These are phyloP conservation scores for Geodia barretti DNA, from an alignment of 37 sponge, comb jelly and placozoan genomes.

Conservation along the genomic window DNA sequence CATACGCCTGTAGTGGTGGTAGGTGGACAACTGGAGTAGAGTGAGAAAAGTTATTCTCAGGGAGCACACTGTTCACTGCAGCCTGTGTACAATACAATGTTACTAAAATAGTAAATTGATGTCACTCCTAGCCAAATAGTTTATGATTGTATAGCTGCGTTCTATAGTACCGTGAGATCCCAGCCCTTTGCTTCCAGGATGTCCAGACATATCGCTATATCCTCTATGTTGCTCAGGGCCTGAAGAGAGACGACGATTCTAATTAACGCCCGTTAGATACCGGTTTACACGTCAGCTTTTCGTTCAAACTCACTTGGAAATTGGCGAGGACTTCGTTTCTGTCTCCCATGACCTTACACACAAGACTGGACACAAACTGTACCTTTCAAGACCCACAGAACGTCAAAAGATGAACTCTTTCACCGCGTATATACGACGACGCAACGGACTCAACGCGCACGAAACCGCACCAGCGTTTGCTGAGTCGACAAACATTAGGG, in stretches of 20 bases:
- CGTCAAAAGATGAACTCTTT: neutral
- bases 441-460: neutral
- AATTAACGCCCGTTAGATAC: constrained; percentile 1
- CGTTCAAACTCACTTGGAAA: constrained; percentile 52
- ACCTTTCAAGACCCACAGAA: neutral
- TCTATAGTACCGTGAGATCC: constrained; percentile 78
- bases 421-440: too few relatives aligned
- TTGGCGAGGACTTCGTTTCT: constrained; percentile 58
- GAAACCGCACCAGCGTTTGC: neutral
- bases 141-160: too few relatives aligned
- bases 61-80: constrained; percentile 63
- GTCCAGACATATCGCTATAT: constrained; percentile 66
- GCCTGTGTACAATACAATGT: constrained; percentile 32
- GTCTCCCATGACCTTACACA: constrained; percentile 51
- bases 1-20: neutral
- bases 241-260: constrained; percentile 5
- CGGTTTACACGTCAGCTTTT: neutral
- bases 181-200: constrained; percentile 83
- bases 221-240: constrained; percentile 90
- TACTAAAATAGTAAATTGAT: too few relatives aligned
- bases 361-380: too few relatives aligned
- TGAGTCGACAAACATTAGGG: neutral
- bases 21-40: neutral
- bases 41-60: constrained; percentile 22
- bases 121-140: too few relatives aligned